A percentile compares a stretch with the other conserved stretches of the same genome.
These are phyloP conservation scores for Aphidius ervi DNA, from an alignment of 1,140 invertebrate species.

Conservation along the genomic window DNA sequence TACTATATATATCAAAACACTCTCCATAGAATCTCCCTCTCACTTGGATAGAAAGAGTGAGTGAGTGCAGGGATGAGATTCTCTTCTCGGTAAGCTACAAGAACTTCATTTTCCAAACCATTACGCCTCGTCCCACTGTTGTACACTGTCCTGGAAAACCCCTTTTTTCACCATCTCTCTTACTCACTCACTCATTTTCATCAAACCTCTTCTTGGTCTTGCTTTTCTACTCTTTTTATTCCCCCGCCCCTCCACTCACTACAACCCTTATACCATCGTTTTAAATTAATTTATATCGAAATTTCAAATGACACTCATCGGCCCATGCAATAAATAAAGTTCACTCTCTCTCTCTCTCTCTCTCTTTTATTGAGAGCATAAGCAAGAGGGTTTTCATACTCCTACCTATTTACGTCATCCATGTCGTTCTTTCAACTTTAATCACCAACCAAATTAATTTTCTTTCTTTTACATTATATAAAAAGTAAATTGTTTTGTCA, in stretches of 20 bases:
- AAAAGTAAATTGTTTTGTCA: too few species aligned
- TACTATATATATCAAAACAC: too few species aligned
- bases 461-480: neutral
- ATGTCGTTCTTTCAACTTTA: conserved; percentile 3
- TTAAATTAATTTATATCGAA: conserved; percentile 52
- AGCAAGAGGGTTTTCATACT: neutral
- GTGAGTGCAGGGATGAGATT: conserved; percentile 30
- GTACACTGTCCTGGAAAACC: conserved; percentile 30
- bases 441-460: neutral
- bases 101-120: conserved; percentile 52
- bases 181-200: too few species aligned
- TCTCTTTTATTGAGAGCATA: neutral
- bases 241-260: conserved; percentile 15
- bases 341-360: neutral
- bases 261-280: neutral
- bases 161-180: conserved; percentile 27
- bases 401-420: too few species aligned
- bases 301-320: conserved; percentile 51
- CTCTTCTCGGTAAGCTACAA: conserved; percentile 42
- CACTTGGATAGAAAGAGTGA: conserved; percentile 15
- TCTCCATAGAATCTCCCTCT: too few species aligned
- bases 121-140: conserved; percentile 40
- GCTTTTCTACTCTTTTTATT: too few species aligned
- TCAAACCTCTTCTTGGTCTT: too few species aligned
- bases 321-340: conserved; percentile 42